Base-by-base conservation (phyloP, 1,140 invertebrate species). In the Musca domestica region DNA sequence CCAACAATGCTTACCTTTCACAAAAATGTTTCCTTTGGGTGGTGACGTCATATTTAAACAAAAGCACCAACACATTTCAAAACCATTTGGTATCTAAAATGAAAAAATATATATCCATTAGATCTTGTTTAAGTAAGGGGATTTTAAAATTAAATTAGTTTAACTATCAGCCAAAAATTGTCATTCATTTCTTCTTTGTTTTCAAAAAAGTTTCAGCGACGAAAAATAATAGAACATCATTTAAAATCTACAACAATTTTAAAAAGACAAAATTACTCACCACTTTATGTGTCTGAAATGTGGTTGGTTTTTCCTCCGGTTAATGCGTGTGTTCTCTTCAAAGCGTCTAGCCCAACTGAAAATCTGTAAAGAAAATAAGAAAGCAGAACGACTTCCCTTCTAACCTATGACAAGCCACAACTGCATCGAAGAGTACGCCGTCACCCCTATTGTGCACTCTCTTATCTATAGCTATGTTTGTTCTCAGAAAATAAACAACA, bases 191-290 rank as follows among this genome's bases (percentile, higher is more conserved):
- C 34, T 19, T 65, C 20, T 65, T 46, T 47, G 2, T n/a, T 46
- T 47, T 61, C 25, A 66, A 56, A 66, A 41, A 41, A 41, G 34
- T 41, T 20, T 70, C 69, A 71, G 71, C 70, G 69, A 72, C 69
- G 69, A 71, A 71, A 72, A 72, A 72, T 72, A 71, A 58, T 56
- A 64, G 15, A 69, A 69, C 68, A 71, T 66, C 68, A 69, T 67
- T 46, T 52, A 23, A 68, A 61, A 61, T 2, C 4, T 41, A 7
- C 4, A 41, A n/a, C 1, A 41, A 7, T 58, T 10, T 41, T 10
- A 7, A 7, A 41, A 10, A 41, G 34, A 41, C 2, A 41, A 41
- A 41, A 4, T 41, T 41, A 41, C 34, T 41, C 34, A 41, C 34
- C 34, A 10, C n/a, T n/a, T 41, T 41, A 10, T 41, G 6, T 41